phyloP scores from a whole-genome alignment of 1,140 invertebrate genomes.

The Hermetia illucens region DNA sequence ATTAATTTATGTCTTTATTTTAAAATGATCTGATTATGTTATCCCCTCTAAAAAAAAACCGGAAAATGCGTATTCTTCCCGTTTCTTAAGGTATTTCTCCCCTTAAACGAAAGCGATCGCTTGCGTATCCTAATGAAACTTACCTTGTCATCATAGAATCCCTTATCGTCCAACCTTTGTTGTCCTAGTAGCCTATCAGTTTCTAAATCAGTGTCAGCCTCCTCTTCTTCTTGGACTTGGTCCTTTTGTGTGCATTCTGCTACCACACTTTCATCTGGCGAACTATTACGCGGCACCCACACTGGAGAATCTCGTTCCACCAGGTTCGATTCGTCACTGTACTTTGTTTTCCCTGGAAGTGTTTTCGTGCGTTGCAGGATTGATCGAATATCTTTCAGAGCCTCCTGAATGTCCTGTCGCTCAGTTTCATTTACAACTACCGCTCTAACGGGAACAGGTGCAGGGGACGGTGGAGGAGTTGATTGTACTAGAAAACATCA shows the following conservation, averaged over 20 bases:
- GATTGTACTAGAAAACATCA: too few species aligned
- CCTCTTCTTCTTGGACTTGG: constrained; percentile 36
- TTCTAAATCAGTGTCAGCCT: constrained; percentile 77
- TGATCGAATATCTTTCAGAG: constrained; percentile 68
- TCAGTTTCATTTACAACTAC: constrained; percentile 7
- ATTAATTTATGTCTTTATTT: too few species aligned
- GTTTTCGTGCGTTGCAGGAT: constrained; percentile 54
- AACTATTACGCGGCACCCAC: constrained; percentile 21
- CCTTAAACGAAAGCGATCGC: too few species aligned
- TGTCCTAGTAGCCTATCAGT: constrained; percentile 79
- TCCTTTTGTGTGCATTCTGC: constrained; percentile 7
- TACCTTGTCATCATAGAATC: constrained; percentile 73
- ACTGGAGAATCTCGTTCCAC: constrained; percentile 23
- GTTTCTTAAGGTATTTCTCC: too few species aligned
- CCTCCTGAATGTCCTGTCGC: constrained; percentile 41
- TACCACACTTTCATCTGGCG: background rate
- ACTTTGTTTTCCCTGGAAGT: constrained; percentile 22
- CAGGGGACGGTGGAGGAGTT: too few species aligned
- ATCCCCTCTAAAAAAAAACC: too few species aligned
- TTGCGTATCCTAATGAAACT: too few species aligned
- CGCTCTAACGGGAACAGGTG: too few species aligned
- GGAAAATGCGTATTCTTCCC: too few species aligned
- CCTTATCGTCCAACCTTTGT: constrained; percentile 74
- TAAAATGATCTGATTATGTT: too few species aligned
- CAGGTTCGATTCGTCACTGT: constrained; percentile 22